Conservation (phyloP, 2,113 vertebrate species). For the Leptobrachium ailaonicum region DNA sequence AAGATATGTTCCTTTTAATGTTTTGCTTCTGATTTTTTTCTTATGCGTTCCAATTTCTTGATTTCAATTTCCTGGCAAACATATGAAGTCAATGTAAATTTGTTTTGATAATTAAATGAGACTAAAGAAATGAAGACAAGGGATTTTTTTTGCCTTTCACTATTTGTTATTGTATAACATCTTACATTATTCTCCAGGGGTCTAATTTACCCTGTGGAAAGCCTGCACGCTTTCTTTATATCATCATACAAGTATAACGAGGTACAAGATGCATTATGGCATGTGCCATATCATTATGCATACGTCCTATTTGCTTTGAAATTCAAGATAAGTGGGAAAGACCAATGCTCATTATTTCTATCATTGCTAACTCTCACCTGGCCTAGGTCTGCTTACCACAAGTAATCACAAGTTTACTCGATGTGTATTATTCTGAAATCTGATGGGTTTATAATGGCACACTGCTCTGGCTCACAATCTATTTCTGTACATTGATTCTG, state of each 20-base stretch:
- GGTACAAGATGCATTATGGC: neutral
- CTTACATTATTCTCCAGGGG: conserved; percentile 12
- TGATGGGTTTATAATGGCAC: too few species aligned
- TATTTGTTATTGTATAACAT: conserved; percentile 7
- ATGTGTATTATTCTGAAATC: too few species aligned
- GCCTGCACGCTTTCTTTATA: conserved; percentile 9
- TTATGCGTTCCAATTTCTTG: neutral
- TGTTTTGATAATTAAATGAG: conserved; percentile 16
- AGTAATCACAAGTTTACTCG: neutral
- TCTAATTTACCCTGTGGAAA: conserved; percentile 11
- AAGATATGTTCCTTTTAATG: conserved; percentile 34
- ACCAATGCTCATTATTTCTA: conserved; percentile 11
- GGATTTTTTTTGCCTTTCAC: conserved; percentile 4
- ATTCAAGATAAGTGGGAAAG: neutral
- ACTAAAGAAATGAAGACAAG: neutral
- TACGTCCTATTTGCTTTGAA: neutral
- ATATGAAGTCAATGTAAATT: conserved; percentile 10
- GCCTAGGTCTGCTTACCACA: neutral
- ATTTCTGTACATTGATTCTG: too few species aligned
- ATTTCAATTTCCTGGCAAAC: neutral
- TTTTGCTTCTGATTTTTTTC: conserved; percentile 8
- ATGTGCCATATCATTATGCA: neutral
- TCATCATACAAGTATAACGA: conserved; percentile 6
- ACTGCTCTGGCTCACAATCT: too few species aligned
- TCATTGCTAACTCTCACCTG: neutral